Evolutionary conservation across 2,888 invertebrate genomes (phyloP).

Genomic region (Therioaphis trifolii): DNA sequence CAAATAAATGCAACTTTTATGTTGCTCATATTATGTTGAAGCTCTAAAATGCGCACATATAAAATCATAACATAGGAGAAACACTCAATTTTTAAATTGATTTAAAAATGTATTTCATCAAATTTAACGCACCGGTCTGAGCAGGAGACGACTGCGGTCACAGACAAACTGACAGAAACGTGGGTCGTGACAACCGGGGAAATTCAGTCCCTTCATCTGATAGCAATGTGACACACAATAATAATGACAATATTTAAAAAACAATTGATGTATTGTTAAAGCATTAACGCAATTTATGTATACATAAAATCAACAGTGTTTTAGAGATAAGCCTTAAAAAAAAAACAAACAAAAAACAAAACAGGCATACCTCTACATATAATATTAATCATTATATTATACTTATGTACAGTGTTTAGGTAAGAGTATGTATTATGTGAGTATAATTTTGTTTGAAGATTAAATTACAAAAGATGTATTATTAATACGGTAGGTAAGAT

Average conservation of each 20-base stretch:
- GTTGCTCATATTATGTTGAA: conserved; percentile 65
- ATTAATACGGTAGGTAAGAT: conserved; percentile 24
- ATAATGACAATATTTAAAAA: conserved; percentile 60
- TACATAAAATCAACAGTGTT: conserved; percentile 43
- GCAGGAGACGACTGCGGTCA: conserved; percentile 95
- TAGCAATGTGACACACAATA: conserved; percentile 62
- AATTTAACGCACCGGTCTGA: conserved; percentile 87
- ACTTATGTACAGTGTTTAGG: conserved; percentile 48
- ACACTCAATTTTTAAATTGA: conserved; percentile 56
- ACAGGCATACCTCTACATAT: conserved; percentile 54
- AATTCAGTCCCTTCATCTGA: conserved; percentile 95
- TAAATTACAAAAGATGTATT: conserved; percentile 25
- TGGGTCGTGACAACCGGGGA: conserved; percentile 95
- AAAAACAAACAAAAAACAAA: conserved; percentile 53
- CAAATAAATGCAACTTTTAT: conserved; percentile 66
- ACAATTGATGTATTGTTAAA: conserved; percentile 54
- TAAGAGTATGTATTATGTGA: background rate
- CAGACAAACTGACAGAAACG: conserved; percentile 95
- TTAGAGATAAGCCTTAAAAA: conserved; percentile 57
- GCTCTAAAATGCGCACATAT: conserved; percentile 65
- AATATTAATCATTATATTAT: conserved; percentile 38
- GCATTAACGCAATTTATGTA: conserved; percentile 52
- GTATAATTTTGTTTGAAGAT: conserved; percentile 10
- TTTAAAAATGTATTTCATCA: conserved; percentile 59
- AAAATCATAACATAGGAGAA: conserved; percentile 65